Conservation (phyloP, 2,797 vertebrate species). For the Cossypha caffra region DNA sequence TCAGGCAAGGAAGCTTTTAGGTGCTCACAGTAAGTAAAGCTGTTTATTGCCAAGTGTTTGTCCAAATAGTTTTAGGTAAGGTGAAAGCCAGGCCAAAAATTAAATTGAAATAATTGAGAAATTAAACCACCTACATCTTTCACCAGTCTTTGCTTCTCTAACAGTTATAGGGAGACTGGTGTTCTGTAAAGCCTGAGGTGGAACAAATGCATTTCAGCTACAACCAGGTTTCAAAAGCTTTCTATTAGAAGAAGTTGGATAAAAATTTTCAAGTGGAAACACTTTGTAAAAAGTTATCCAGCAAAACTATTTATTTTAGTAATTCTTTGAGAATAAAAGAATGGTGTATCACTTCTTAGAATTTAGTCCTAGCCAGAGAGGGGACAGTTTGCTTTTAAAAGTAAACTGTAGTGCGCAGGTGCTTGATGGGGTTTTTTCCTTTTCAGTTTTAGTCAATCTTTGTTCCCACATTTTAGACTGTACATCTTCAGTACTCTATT, state of each 20-base stretch:
- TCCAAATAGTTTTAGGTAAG: background rate
- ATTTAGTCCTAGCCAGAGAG: background rate
- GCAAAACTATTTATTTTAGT: background rate
- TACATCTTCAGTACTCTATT: slow-evolving; percentile 79
- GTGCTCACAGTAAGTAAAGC: background rate
- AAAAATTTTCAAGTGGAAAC: background rate
- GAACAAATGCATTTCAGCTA: background rate
- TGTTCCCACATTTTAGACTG: slow-evolving; percentile 82
- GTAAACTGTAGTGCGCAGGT: background rate
- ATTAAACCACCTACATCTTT: background rate
- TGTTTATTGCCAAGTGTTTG: background rate
- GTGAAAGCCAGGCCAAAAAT: background rate
- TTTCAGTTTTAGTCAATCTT: slow-evolving; percentile 80
- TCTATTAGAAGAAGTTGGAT: background rate
- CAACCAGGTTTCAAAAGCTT: background rate
- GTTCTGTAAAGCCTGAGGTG: background rate
- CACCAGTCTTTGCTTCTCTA: background rate
- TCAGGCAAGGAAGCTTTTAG: background rate
- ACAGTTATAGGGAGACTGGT: background rate
- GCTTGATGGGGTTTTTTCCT: background rate
- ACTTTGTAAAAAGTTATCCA: background rate
- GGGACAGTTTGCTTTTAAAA: background rate
- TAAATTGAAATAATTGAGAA: background rate
- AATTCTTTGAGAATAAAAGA: background rate
- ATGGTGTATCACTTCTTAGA: background rate